Evolutionary conservation across 2,113 vertebrate genomes (phyloP), one percentile per base, ranked within the genome.

Genomic region (Gopherus flavomarginatus): DNA sequence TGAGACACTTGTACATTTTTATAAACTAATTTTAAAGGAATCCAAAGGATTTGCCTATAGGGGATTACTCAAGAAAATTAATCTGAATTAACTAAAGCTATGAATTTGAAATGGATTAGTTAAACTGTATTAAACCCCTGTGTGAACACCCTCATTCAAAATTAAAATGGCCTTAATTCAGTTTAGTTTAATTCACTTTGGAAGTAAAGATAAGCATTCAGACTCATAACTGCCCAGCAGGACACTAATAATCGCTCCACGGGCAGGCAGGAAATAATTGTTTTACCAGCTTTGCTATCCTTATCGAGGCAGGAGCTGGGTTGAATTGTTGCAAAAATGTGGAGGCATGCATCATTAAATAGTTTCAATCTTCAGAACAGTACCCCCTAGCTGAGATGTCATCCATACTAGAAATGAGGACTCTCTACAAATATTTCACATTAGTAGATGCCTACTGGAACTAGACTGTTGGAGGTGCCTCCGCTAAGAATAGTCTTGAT

Each of bases 381-480:
- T 42, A 85, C 21, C 49, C 52, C 1, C 59, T 29, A 42, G 1
- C 0, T 0, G 11, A 11, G 38, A 56, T 5, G 1, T 0, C 0
- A 0, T 10, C 13, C 1, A 44, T 14, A 38, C 35, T 38, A 56
- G 29, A 62, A 53, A 72, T 4, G 13, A 0, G 1, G 57, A 24
- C 5, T 1, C 13, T 49, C n/a, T 49, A 94, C n/a, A 80, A 77
- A 62, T 38, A 50, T n/a, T 27, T 47, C 82, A 52, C 0, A 0
- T 0, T 22, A 49, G 11, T 16, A 4, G 49, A 14, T 2, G 16
- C 5, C 83, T 85, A n/a, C 8, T 56, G 54, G 3, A 4, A 26
- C n/a, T 29, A 77, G 4, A 19, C 35, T 29, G 59, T 42, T 44
- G 72, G 47, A 87, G 47, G 31, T 42, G 72, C 38, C 38, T 77